Base-by-base conservation (phyloP, 1,140 invertebrate genomes). In the Drosophila obscura region DNA sequence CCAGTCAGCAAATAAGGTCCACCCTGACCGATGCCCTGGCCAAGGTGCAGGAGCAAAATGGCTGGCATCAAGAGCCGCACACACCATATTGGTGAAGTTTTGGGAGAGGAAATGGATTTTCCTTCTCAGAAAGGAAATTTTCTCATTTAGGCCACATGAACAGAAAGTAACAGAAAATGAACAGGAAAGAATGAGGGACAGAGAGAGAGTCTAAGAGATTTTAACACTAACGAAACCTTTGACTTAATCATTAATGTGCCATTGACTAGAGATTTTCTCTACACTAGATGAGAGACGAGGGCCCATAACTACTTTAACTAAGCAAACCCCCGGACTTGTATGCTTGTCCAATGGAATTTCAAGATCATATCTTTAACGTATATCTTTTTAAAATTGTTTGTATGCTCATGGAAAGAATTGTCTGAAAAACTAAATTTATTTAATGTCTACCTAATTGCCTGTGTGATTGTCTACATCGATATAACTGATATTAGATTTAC, bases 61-160 rank as follows among this genome's bases (percentile, higher is more conserved):
- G 53, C 31, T 73, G 60, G 61, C 66, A 44, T 46, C 68, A 74
- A 44, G 90, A 91, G 50, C 50, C 90, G 2, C 71, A 73, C 68
- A 88, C 83, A 16, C 90, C 90, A n/a, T 91, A 91, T 78, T 91
- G 90, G 90, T 91, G 89, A 78, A 73, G 50, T 19, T 28, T n/a
- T 22, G 19, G 56, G 35, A 39, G 26, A 52, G 46, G 46, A 39
- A 57, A n/a, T 68, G 64, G 50, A 57, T 45, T 49, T 69, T 45
- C 66, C 64, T 2, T 6, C 5, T 13, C 62, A 51, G 22, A 16
- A 16, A 26, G 31, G 26, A 43, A 49, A 63, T 26, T 76, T 60
- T 76, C 73, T 76, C 73, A 76, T 75, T 76, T 67, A 60, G 72
- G 65, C 67, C 67, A 44, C 65, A 69, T 58, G 64, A 69, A 69